These are phyloP conservation scores for Lottia gigantea DNA, from an alignment of 2,888 invertebrate genomes.

Conservation along the genomic window DNA sequence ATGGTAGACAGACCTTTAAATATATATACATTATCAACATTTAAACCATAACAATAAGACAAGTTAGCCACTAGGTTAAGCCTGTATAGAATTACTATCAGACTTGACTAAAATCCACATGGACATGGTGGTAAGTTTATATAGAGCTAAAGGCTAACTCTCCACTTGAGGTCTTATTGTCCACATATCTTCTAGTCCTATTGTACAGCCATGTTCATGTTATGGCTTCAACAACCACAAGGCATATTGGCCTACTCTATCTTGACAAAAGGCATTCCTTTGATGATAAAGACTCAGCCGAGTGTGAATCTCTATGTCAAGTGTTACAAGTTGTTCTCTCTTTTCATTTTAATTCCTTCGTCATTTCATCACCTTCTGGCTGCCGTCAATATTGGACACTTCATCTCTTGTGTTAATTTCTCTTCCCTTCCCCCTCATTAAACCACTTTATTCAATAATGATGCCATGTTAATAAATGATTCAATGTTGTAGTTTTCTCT, in stretches of 20 bases:
- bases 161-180: conserved; percentile 4
- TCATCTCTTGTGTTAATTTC: neutral
- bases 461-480: neutral
- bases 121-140: neutral
- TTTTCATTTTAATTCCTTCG: neutral
- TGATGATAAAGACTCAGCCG: neutral
- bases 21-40: no score
- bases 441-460: neutral
- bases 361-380: neutral
- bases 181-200: neutral
- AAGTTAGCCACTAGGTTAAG: no score
- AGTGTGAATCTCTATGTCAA: conserved; percentile 10
- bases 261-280: conserved; percentile 11
- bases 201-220: conserved; percentile 4
- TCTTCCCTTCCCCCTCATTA: neutral
- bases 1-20: no score
- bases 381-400: neutral
- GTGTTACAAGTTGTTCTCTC: conserved; percentile 8
- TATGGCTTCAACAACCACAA: neutral
- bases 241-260: conserved; percentile 2
- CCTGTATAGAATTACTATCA: no score
- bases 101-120: neutral
- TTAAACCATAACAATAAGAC: no score
- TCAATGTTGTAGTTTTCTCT: no score
- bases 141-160: neutral